Base-by-base conservation (phyloP, 2,888 invertebrate genomes). In the Dasypolia templi region DNA sequence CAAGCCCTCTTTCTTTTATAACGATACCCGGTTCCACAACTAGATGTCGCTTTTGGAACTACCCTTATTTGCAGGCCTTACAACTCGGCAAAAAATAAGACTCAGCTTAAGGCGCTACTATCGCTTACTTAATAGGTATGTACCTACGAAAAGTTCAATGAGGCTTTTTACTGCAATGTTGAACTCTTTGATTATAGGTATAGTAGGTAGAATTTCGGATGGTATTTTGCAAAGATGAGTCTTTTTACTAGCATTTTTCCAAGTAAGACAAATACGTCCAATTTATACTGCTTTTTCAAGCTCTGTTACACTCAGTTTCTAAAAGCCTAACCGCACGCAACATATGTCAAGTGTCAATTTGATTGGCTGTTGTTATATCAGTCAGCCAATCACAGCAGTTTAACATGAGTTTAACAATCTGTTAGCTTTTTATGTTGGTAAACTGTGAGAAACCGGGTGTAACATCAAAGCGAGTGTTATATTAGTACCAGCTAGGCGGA, bases 21-120 rank as follows among this genome's bases (percentile, higher is more conserved):
- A n/a, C 42, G n/a, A 5, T 59, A 26, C 51, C 5, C 22, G 4
- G 17, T 11, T 51, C 4, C 11, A n/a, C 2, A 42, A 72, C 32
- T 42, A 72, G 72, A 72, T 35, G 72, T 26, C 59, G 59, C 73
- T 72, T 12, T 44, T 32, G 5, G 6, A 11, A 44, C 7, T 44
- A 55, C 14, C 14, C 26, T 26, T 49, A 29, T 26, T 55, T 22
- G 2, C 11, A 29, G 12, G 17, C 14, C 39, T 12, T 46, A 72
- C 4, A 35, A 64, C 64, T 35, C 64, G 9, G 22, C 19, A 39
- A 65, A 7, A 46, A 35, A 7, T 1, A 35, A n/a, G n/a, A n/a
- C 17, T 26, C 6, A 17, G 26, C n/a, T 35, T 46, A 22, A 3
- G 14, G 46, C 22, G 46, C 35, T 49, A 39, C 14, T 64, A 26